Evolutionary conservation across 2,888 invertebrate genomes (phyloP), one percentile per base, ranked within the genome.

Genomic region (Netelia inedita): DNA sequence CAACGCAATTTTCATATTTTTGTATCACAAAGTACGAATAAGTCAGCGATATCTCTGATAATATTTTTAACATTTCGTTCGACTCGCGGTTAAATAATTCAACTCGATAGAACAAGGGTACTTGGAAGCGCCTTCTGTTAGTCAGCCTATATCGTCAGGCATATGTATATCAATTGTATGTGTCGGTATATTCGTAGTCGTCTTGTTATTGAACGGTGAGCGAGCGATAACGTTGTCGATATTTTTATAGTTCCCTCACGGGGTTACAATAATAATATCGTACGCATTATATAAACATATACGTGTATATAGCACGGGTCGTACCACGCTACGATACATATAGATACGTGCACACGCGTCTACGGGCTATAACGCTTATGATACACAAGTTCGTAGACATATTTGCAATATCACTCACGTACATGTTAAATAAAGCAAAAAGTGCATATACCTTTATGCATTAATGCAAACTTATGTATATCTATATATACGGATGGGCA

Each of bases 211-310:
- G 89, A 89, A 86, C 88, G 69, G 87, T 85, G 76, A 82, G 86
- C 87, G 55, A 23, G 76, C 83, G 87, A 87, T 87, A 90, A 89
- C 88, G 88, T 88, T 81, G 80, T 80, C 73, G 85, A 85, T 90
- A 90, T 90, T 91, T 90, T 91, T 89, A 89, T 90, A 90, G 88
- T 88, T 80, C n/a, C n/a, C 59, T 65, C 89, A 85, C 87, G 89
- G 89, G 89, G 88, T 90, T 91, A 90, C 89, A 92, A 92, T 91
- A 92, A 92, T 92, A 92, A 92, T 83, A 83, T 79, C 68, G 41
- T 72, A 78, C 78, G 66, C 61, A 82, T 72, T 61, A 59, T 16
- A 57, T 16, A 57, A 61, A 72, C 43, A 73, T 46, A 21, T 55
- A 53, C 46, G 46, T 8, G 41, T 72, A 72, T 72, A 19, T 61